phyloP scores from a whole-genome alignment of 2,797 vertebrate genomes.

The Cossypha niveicapilla region DNA sequence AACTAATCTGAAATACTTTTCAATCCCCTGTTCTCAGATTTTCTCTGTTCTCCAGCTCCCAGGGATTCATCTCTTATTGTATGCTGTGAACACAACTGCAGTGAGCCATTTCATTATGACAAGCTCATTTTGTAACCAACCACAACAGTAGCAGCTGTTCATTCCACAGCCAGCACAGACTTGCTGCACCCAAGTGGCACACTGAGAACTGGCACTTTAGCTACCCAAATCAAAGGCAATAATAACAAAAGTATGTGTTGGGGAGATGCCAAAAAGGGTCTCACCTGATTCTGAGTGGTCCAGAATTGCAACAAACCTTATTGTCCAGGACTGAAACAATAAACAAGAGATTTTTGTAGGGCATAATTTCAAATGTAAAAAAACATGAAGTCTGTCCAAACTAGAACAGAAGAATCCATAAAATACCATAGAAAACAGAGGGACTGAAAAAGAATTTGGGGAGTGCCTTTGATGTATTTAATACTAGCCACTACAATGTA shows the following conservation, averaged over 20 bases:
- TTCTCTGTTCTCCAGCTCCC: background rate
- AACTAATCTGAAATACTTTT: background rate
- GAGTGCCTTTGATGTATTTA: background rate
- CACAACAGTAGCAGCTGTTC: slow-evolving; percentile 43
- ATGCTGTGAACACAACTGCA: background rate
- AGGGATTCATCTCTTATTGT: background rate
- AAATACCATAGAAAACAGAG: background rate
- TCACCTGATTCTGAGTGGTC: background rate
- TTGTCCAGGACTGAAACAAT: background rate
- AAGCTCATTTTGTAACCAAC: slow-evolving; percentile 4
- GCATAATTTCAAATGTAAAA: background rate
- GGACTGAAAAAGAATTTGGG: background rate
- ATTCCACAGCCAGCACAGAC: background rate
- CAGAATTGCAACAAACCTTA: background rate
- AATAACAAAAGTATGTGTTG: background rate
- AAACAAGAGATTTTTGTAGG: background rate
- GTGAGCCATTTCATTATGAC: slow-evolving; percentile 14
- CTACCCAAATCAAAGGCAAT: slow-evolving; percentile 18
- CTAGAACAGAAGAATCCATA: background rate
- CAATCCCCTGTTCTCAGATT: background rate
- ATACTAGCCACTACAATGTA: background rate
- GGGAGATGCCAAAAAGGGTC: background rate
- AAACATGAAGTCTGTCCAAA: background rate
- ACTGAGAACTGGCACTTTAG: background rate
- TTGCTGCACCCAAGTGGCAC: background rate